Conservation (phyloP, 2,797 vertebrate genomes). For the Melanotaenia maccullochi region DNA sequence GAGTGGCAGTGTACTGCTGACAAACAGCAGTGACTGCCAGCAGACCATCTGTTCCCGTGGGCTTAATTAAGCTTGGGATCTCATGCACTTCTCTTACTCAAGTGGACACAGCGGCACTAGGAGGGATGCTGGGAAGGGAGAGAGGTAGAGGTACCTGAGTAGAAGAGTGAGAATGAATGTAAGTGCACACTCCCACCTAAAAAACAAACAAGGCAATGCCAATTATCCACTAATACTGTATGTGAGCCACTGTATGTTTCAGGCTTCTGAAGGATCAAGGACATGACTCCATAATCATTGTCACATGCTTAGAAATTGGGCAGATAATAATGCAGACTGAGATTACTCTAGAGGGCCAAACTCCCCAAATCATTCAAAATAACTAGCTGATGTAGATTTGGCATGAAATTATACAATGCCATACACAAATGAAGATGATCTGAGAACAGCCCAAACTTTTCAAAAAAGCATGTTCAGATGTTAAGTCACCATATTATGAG, state of each 20-base stretch:
- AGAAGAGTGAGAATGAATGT: constrained; percentile 23
- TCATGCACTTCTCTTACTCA: constrained; percentile 46
- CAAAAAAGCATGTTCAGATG: background rate
- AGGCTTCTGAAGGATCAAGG: background rate
- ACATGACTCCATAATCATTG: background rate
- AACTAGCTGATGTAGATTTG: background rate
- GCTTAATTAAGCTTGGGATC: constrained; percentile 74
- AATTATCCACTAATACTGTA: background rate
- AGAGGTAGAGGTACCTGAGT: constrained; percentile 21
- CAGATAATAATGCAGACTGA: background rate
- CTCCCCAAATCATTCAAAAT: background rate
- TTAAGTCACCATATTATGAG: background rate
- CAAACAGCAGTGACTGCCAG: constrained; percentile 71
- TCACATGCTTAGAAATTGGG: constrained; percentile 4
- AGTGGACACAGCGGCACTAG: constrained; percentile 30
- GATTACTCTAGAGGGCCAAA: constrained; percentile 3
- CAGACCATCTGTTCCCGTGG: constrained; percentile 79
- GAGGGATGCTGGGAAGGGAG: constrained; percentile 37
- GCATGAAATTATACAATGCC: background rate
- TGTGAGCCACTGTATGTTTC: background rate
- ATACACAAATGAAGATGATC: background rate
- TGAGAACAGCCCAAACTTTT: background rate
- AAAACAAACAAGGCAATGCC: constrained; percentile 9
- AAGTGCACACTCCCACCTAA: constrained; percentile 11
- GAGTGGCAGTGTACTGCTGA: constrained; percentile 61